Base-by-base conservation (phyloP, 2,888 invertebrate species). In the Pachliopta kotzebuea region DNA sequence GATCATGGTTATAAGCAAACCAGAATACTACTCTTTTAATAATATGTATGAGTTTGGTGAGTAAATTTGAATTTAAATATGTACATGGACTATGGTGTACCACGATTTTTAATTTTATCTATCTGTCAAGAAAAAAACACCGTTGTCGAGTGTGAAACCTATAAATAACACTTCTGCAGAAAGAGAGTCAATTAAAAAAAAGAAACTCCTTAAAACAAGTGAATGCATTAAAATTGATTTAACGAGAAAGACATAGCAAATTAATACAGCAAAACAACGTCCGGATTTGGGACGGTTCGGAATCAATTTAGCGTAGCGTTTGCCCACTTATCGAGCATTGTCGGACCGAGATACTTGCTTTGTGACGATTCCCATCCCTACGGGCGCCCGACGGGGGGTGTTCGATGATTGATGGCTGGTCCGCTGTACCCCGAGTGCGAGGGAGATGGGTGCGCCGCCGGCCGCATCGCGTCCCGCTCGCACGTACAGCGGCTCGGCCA, bases 261-360 rank as follows among this genome's bases (percentile, higher is more conserved):
- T 82, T 78, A 80, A 79, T 79, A 76, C 76, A 72, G 74, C 77
- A 81, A 83, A 85, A 80, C 81, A 84, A 79, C 77, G 73, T 74
- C 74, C 75, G 73, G 76, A 82, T 84, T 81, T 74, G 75, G 80
- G 78, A 81, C 80, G 78, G 78, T 81, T 84, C 74, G 71, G 73
- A 89, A 84, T 88, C 88, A 90, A 90, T 90, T 90, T 84, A 84
- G 80, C 86, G 81, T 86, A 78, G 81, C 83, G 81, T 87, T 86
- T 84, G 83, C 72, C 87, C 90, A 90, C 88, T 90, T 91, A 89
- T 88, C 89, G 88, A 88, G 80, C 77, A 87, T 89, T 90, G 87
- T 88, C 80, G 75, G 74, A 75, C 78, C 71, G 79, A 81, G 81
- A 85, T 81, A 84, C 81, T 81, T 73, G 83, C 83, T 82, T 87